Base-by-base conservation (phyloP, 2,797 vertebrate genomes). In the Periophthalmus magnuspinnatus region DNA sequence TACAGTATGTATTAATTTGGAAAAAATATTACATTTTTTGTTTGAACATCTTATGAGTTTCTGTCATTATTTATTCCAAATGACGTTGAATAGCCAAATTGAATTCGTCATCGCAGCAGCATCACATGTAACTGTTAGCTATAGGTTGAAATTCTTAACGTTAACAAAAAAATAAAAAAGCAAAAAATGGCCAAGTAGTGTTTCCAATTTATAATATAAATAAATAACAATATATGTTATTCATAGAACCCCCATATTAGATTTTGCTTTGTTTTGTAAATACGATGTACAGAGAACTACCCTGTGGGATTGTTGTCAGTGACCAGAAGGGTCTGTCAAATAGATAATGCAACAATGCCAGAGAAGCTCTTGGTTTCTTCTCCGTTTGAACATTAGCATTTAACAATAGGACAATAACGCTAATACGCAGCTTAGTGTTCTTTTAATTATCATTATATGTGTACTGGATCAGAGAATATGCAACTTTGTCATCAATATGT, bases 241-340 rank as follows among this genome's bases (percentile, higher is more conserved):
- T 56, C 19, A 28, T 32, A 32, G 24, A 57, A 5, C 5, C 5
- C 32, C 11, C 54, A 6, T 79, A 74, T 82, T 79, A 68, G 36
- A 59, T 54, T 16, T 28, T 54, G 22, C 6, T 32, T 70, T 69
- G 78, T 71, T 76, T 80, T 60, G 74, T 72, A 67, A 78, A 16
- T 67, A 69, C 61, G n/a, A 71, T 62, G 80, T 89, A 82, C 81
- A 84, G 5, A 45, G 19, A 72, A 8, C 8, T 33, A 70, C 65
- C 9, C 14, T 32, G n/a, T n/a, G 58, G 70, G 67, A 19, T 70
- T 78, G 47, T 69, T 79, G 77, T 75, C 61, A 68, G 60, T 45
- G 50, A 65, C 87, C 78, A 69, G 84, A 90, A 90, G 66, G 55
- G 78, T 90, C 88, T 72, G 70, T 80, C 77, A 73, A 1, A 65